Base-by-base conservation (phyloP, 2,888 invertebrate species). In the Allolobophora icterica region DNA sequence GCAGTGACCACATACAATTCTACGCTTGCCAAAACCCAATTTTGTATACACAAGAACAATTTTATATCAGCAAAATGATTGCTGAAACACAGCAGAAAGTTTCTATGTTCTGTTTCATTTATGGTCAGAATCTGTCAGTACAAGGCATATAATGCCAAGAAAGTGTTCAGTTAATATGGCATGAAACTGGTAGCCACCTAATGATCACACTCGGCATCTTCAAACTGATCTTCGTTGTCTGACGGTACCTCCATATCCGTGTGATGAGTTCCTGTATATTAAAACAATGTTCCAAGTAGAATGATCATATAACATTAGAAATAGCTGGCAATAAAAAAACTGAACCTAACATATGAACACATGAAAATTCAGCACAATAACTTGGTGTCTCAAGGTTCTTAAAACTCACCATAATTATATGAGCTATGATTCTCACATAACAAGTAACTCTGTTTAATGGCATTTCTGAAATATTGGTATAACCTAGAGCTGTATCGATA, bases 161-260 rank as follows among this genome's bases (percentile, higher is more conserved):
- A 71, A n/a, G 71, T 71, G 71, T 71, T 24, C 2, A n/a, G 30
- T 71, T 71, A 71, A n/a, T 11, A 71, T 71, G 30, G 71, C 17
- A 17, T n/a, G 71, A n/a, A 21, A 24, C 71, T 71, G 30, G n/a
- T 71, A 30, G 71, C 71, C 71, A 71, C n/a, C n/a, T 71, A 71
- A 71, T 71, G 71, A n/a, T 52, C 89, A 89, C 38, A 34, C 38
- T 42, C 42, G 33, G 42, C 96, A 45, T 89, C 89, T 89, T 52
- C 96, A 91, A 97, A 97, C 24, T 97, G 97, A 89, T 94, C 93
- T 95, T 97, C 97, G 24, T 87, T 87, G 30, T 87, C 87, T 21
- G 38, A 34, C 87, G 4, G 24, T 6, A 84, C 6, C 34, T 87
- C 87, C 35, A 35, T 17, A 87, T 35, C 24, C 17, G n/a, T 11